phyloP scores from a whole-genome alignment of 2,113 vertebrate genomes.

The Cyanistes caeruleus region DNA sequence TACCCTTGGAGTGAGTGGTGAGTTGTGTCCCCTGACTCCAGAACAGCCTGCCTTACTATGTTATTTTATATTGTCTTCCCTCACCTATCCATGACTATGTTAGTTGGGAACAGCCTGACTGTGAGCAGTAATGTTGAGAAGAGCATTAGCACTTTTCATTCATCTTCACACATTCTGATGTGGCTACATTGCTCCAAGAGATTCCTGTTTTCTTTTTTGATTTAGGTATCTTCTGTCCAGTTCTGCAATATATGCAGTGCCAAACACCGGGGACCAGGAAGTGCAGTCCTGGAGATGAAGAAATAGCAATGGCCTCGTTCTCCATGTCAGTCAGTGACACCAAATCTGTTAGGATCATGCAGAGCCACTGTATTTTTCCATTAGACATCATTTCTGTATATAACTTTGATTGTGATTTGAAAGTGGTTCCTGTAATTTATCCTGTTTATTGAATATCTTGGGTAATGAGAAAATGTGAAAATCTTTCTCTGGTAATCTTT shows the following conservation, averaged over 20 bases:
- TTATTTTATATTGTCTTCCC: not conserved
- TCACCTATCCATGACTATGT: not conserved
- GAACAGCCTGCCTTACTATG: not conserved
- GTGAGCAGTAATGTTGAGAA: not conserved
- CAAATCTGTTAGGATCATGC: not conserved
- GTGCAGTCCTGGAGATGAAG: slow-evolving; percentile 88
- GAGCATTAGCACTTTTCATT: not conserved
- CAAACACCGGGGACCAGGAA: slow-evolving; percentile 89
- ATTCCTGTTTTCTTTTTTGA: not conserved
- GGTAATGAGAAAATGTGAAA: not conserved
- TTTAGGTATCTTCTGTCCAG: slow-evolving; percentile 83
- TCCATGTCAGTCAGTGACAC: not conserved
- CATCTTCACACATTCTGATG: not conserved
- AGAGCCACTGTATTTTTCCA: not conserved
- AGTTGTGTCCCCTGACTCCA: not conserved
- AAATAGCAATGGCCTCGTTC: slow-evolving; percentile 54
- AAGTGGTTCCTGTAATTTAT: not conserved
- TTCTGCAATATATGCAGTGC: slow-evolving; percentile 98
- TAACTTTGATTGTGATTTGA: not conserved
- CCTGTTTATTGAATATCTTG: not conserved
- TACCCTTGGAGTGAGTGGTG: not conserved
- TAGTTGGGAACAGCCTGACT: not conserved
- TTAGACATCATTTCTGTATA: not conserved
- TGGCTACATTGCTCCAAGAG: not conserved
- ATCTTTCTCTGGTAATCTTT: not conserved